Conservation (phyloP, 1,140 invertebrate species). For the Pogonomyrmex barbatus region DNA sequence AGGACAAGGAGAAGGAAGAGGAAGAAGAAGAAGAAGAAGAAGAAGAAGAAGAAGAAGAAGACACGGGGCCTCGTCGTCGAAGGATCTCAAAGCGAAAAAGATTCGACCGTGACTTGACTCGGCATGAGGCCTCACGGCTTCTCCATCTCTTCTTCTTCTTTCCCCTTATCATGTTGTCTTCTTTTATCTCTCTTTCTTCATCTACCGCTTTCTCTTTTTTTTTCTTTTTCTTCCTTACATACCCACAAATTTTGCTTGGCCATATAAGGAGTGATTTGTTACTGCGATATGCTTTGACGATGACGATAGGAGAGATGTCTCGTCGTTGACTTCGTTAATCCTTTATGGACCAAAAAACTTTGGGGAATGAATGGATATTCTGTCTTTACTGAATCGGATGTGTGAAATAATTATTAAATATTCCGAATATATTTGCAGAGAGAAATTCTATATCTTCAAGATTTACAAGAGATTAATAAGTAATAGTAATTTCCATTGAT, state of each 20-base stretch:
- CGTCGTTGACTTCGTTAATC: slow-evolving; percentile 49
- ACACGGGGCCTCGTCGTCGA: slow-evolving; percentile 43
- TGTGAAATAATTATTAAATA: not conserved
- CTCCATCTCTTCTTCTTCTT: slow-evolving; percentile 8
- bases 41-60: slow-evolving; percentile 39
- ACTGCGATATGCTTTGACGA: slow-evolving; percentile 41
- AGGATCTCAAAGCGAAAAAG: slow-evolving; percentile 70
- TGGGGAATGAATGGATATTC: not conserved
- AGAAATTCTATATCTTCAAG: not conserved
- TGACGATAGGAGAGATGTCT: slow-evolving; percentile 41
- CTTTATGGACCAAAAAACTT: not conserved
- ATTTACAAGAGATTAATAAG: slow-evolving; percentile 8
- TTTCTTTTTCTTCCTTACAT: slow-evolving; percentile 48
- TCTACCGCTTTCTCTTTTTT: slow-evolving; percentile 8
- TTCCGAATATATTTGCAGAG: not conserved
- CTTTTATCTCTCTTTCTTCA: slow-evolving; percentile 18
- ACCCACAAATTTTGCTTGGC: slow-evolving; percentile 68
- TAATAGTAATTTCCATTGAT: slow-evolving; percentile 25
- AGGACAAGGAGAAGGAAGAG: slow-evolving; percentile 43
- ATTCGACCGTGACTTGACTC: slow-evolving; percentile 70
- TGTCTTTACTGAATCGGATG: not conserved
- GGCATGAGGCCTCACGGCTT: slow-evolving; percentile 67
- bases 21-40: not conserved
- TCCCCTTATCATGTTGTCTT: slow-evolving; percentile 15
- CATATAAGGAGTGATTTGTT: slow-evolving; percentile 73